These are phyloP conservation scores for Acromyrmex charruanus DNA, from an alignment of 1,140 invertebrate species.

Conservation along the genomic window DNA sequence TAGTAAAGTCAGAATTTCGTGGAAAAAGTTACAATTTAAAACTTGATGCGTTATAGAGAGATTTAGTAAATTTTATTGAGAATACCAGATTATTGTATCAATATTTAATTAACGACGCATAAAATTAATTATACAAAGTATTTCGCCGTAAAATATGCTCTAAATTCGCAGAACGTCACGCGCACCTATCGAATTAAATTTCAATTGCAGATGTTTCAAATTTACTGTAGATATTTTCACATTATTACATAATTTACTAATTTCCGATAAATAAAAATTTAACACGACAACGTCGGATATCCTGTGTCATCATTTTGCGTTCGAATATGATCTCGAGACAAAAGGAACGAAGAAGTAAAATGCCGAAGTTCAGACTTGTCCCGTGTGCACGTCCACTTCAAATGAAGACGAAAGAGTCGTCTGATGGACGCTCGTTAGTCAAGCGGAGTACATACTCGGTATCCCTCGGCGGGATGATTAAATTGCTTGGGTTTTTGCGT, in stretches of 20 bases:
- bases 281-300: neutral
- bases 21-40: neutral
- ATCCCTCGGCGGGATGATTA: conserved; percentile 44
- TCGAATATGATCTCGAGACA: conserved; percentile 42
- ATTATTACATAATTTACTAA: neutral
- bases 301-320: neutral
- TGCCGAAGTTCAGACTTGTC: conserved; percentile 40
- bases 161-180: neutral
- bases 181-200: conserved; percentile 12
- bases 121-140: neutral
- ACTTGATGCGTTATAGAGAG: neutral
- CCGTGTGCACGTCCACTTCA: conserved; percentile 60
- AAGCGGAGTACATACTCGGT: conserved; percentile 49
- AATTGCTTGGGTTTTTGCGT: conserved; percentile 58
- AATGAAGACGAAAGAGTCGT: conserved; percentile 76
- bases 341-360: conserved; percentile 48
- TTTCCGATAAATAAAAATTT: conserved; percentile 35
- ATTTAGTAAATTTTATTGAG: neutral
- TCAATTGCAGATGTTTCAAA: neutral
- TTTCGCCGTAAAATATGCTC: neutral
- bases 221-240: conserved; percentile 11
- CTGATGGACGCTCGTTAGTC: conserved; percentile 72
- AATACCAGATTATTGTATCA: neutral
- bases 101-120: conserved; percentile 1
- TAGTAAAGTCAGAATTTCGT: neutral